Conservation (phyloP, 2,888 invertebrate species). For the Leucoptera coffeella region DNA sequence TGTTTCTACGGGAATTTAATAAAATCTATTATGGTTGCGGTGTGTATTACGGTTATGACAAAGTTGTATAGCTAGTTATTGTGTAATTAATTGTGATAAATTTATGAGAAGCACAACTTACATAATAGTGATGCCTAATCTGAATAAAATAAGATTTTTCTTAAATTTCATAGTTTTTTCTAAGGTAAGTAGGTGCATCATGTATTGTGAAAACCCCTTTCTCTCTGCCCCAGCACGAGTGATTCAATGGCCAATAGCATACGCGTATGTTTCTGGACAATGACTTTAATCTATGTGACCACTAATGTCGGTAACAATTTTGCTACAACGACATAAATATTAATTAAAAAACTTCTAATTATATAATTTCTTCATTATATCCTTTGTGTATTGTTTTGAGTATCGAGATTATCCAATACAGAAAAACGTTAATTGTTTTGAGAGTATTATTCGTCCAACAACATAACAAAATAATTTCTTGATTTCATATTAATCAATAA, state of each 20-base stretch:
- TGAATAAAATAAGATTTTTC: constrained; percentile 31
- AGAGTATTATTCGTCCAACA: too few species aligned
- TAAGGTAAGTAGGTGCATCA: constrained; percentile 23
- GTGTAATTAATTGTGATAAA: constrained; percentile 43
- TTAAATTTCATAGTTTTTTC: constrained; percentile 25
- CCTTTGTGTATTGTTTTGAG: too few species aligned
- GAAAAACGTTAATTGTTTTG: too few species aligned
- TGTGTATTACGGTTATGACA: constrained; percentile 24
- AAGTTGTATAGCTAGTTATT: constrained; percentile 30
- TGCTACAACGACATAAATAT: constrained; percentile 20
- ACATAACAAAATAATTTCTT: too few species aligned
- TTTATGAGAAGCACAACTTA: constrained; percentile 46
- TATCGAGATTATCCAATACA: too few species aligned
- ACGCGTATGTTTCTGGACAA: neutral
- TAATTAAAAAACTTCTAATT: too few species aligned
- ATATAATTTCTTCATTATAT: too few species aligned
- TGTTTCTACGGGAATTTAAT: too few species aligned
- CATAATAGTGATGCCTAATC: constrained; percentile 43
- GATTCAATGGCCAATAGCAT: neutral
- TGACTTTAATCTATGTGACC: neutral
- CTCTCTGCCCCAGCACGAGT: too few species aligned
- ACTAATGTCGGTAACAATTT: too few species aligned
- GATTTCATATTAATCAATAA: too few species aligned
- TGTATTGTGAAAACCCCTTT: too few species aligned
- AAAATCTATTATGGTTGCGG: constrained; percentile 3